Percentiles rank a stretch among this genome's conserved stretches.
These are phyloP conservation scores for Carollia perspicillata DNA, from an alignment of 2,113 vertebrate species.

Conservation along the genomic window DNA sequence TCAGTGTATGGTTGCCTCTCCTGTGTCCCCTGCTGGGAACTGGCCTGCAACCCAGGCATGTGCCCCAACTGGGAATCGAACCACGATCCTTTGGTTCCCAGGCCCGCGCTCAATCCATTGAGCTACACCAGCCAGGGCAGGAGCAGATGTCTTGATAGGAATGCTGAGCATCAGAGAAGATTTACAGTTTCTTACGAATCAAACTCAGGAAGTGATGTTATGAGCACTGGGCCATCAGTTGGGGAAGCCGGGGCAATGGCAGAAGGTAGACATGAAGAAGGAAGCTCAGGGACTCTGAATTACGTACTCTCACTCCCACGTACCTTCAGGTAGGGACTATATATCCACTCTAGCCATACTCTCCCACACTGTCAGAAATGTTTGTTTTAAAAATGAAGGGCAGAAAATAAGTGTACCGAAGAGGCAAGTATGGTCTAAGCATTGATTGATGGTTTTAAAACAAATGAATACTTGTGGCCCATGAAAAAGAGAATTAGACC, in stretches of 20 bases:
- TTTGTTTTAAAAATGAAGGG: conserved; percentile 43
- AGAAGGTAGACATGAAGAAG: neutral
- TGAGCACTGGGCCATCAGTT: neutral
- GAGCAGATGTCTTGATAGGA: neutral
- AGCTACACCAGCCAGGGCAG: too few relatives aligned
- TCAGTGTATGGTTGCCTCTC: too few relatives aligned
- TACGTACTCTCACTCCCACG: neutral
- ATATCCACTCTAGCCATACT: neutral
- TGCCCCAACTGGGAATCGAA: too few relatives aligned
- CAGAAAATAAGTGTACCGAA: conserved; percentile 3
- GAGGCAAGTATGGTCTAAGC: neutral
- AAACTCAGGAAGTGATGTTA: neutral
- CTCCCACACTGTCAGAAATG: neutral
- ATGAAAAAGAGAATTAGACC: conserved; percentile 6
- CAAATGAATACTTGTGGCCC: conserved; percentile 37
- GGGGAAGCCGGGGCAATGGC: neutral
- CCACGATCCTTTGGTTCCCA: too few relatives aligned
- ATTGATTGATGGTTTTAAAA: conserved; percentile 5
- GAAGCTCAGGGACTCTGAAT: neutral
- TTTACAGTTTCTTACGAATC: neutral
- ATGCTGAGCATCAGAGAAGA: neutral
- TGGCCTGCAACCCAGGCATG: too few relatives aligned
- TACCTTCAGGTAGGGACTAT: neutral
- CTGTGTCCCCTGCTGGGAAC: too few relatives aligned
- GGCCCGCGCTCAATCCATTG: too few relatives aligned